Percentiles rank a stretch among this genome's conserved stretches.
These are phyloP conservation scores for Panulirus ornatus DNA, from an alignment of 1,140 invertebrate species.

Conservation along the genomic window DNA sequence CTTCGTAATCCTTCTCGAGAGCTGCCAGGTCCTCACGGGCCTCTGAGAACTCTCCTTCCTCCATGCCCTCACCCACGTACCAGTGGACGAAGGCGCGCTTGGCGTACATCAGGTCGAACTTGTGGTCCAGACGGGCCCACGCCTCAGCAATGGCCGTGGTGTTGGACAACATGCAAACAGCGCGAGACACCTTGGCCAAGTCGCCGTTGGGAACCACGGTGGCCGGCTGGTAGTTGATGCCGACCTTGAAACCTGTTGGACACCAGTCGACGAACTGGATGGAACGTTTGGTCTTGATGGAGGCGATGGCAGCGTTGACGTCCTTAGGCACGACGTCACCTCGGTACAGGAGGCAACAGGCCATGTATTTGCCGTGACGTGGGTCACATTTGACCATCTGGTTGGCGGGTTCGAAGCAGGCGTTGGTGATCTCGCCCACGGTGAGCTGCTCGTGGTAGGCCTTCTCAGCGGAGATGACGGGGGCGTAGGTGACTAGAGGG, in stretches of 20 bases:
- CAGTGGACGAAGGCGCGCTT: slow-evolving; percentile 70
- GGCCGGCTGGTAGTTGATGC: slow-evolving; percentile 69
- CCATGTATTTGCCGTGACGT: slow-evolving; percentile 70
- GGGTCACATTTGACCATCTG: slow-evolving; percentile 71
- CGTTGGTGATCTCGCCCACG: slow-evolving; percentile 67
- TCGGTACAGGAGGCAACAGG: slow-evolving; percentile 62
- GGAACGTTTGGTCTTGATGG: slow-evolving; percentile 68
- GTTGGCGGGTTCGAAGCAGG: slow-evolving; percentile 70
- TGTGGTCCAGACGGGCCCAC: slow-evolving; percentile 68
- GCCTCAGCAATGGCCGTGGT: slow-evolving; percentile 69
- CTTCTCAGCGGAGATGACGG: slow-evolving; percentile 67
- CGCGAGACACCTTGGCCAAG: slow-evolving; percentile 65
- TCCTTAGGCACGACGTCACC: slow-evolving; percentile 69
- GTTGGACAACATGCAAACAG: slow-evolving; percentile 70
- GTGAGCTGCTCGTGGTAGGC: slow-evolving; percentile 67
- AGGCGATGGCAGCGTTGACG: slow-evolving; percentile 67
- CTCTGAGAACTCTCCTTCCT: slow-evolving; percentile 69
- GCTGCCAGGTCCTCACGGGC: slow-evolving; percentile 68
- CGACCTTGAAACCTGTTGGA: slow-evolving; percentile 67
- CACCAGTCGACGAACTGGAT: slow-evolving; percentile 72
- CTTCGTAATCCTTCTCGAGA: slow-evolving; percentile 71
- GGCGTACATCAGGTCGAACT: slow-evolving; percentile 71
- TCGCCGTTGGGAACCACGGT: slow-evolving; percentile 69
- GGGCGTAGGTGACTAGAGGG: slow-evolving; percentile 68
- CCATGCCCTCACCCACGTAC: slow-evolving; percentile 70